Percentiles rank a stretch among this genome's conserved stretches.
phyloP scores from a whole-genome alignment of 2,797 vertebrate genomes.

The Hafferia zeledoni region DNA sequence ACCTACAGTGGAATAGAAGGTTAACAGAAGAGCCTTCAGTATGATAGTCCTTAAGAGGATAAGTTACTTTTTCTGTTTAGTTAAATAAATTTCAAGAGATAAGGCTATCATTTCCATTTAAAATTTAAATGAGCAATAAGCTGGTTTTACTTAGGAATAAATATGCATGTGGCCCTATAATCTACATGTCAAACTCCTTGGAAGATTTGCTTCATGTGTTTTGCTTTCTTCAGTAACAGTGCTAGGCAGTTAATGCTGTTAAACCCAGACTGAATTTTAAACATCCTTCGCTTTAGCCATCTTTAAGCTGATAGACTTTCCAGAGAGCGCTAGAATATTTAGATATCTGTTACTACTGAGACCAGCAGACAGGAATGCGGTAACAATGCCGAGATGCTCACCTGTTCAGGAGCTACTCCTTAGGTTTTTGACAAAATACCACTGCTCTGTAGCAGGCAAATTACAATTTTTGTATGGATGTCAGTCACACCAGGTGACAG shows the following conservation, averaged over 20 bases:
- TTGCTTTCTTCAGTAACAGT: neutral
- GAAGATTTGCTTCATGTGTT: neutral
- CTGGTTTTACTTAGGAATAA: neutral
- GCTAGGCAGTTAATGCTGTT: neutral
- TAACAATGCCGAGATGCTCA: neutral
- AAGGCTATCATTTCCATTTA: neutral
- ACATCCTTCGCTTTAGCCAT: neutral
- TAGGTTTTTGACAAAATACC: neutral
- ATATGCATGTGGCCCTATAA: neutral
- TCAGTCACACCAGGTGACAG: neutral
- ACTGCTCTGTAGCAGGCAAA: neutral
- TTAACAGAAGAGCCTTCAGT: neutral
- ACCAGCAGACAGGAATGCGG: neutral
- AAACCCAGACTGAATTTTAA: neutral
- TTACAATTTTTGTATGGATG: neutral
- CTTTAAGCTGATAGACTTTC: neutral
- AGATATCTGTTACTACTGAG: neutral
- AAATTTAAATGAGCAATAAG: neutral
- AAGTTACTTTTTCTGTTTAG: neutral
- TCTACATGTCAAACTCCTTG: neutral
- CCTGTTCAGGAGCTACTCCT: neutral
- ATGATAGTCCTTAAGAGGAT: neutral
- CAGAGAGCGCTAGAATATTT: neutral
- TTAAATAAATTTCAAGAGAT: slow-evolving; percentile 1
- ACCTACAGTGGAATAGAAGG: neutral